Percentiles rank a stretch among this genome's conserved stretches.
Conservation (phyloP, 2,888 invertebrate genomes). For the Ellobium chinense region DNA sequence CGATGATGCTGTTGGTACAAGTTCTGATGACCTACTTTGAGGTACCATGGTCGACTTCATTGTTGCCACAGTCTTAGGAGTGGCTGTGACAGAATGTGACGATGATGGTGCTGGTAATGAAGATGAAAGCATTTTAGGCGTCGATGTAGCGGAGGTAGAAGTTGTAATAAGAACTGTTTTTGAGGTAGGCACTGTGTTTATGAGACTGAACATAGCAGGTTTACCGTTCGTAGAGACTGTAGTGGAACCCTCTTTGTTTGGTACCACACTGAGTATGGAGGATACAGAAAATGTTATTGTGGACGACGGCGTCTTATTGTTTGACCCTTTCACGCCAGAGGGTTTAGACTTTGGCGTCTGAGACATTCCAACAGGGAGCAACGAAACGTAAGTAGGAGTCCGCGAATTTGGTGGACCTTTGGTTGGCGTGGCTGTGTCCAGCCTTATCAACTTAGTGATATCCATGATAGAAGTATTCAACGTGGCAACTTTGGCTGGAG, state of each 20-base stretch:
- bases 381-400: slow-evolving; percentile 1
- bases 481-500: slow-evolving; percentile 30
- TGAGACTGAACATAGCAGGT: not conserved
- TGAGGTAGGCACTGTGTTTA: not conserved
- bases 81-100: not conserved
- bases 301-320: not conserved
- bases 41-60: not conserved
- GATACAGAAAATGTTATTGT: slow-evolving; percentile 8
- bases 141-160: not conserved
- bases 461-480: not conserved
- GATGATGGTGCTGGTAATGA: not conserved
- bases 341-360: not conserved
- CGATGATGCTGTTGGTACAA: not conserved
- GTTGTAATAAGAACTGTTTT: not conserved
- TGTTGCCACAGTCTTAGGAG: not conserved
- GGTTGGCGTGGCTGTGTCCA: not conserved
- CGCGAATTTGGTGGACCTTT: not conserved
- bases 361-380: slow-evolving; percentile 1
- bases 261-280: not conserved
- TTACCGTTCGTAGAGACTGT: not conserved
- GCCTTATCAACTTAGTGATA: not conserved
- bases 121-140: not conserved
- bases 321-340: not conserved
- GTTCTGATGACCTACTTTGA: not conserved
- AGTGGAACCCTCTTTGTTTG: not conserved